phyloP scores from a whole-genome alignment of 2,113 vertebrate species.

The Donacobius atricapilla region DNA sequence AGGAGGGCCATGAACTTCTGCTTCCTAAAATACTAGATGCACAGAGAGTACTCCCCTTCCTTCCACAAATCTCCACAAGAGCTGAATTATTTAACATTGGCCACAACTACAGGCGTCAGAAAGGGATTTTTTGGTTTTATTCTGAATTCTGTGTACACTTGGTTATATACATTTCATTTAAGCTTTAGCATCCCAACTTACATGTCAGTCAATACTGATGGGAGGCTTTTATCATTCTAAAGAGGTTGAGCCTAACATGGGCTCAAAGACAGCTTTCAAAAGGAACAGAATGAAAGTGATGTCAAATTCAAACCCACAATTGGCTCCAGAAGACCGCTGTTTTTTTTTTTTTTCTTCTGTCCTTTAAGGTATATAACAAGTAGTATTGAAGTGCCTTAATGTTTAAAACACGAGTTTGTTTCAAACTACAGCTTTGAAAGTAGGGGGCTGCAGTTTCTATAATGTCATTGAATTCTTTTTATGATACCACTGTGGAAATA shows the following conservation, averaged over 20 bases:
- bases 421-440: constrained; percentile 63
- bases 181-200: constrained; percentile 32
- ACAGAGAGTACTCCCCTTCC: not conserved
- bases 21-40: not conserved
- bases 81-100: not conserved
- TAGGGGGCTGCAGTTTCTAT: not conserved
- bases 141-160: not conserved
- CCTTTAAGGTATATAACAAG: constrained; percentile 60
- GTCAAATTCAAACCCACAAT: constrained; percentile 68
- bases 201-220: constrained; percentile 45
- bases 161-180: not conserved
- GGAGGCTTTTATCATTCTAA: constrained; percentile 65
- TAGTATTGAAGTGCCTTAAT: constrained; percentile 60
- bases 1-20: not conserved
- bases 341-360: not conserved
- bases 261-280: constrained; percentile 71
- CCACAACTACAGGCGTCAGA: not conserved
- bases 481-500: not conserved
- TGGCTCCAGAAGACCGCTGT: constrained; percentile 49
- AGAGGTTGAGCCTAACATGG: constrained; percentile 47
- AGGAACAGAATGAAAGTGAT: constrained; percentile 71
- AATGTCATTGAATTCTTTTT: constrained; percentile 25
- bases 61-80: not conserved
- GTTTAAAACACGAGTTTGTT: constrained; percentile 71
- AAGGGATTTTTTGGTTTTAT: not conserved